phyloP scores from a whole-genome alignment of 2,888 invertebrate species.

The Rosalia funebris region DNA sequence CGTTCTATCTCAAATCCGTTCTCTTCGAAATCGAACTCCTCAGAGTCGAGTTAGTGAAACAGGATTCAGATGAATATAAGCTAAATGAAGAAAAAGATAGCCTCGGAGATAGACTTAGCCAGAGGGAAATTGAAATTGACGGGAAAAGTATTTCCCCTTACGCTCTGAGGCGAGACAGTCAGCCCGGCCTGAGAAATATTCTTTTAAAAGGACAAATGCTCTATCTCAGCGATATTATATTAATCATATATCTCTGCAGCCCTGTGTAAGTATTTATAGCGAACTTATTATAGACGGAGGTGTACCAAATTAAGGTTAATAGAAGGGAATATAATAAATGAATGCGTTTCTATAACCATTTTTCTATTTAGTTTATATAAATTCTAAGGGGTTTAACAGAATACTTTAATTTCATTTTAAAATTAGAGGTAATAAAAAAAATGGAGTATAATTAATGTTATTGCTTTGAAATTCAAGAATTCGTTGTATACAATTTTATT shows the following conservation, averaged over 20 bases:
- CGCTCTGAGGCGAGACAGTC: slow-evolving; percentile 61
- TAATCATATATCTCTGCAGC: slow-evolving; percentile 86
- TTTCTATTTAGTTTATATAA: too few species aligned
- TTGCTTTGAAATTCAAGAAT: too few species aligned
- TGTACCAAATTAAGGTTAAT: background rate
- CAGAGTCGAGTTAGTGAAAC: slow-evolving; percentile 59
- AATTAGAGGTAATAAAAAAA: too few species aligned
- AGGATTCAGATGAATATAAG: slow-evolving; percentile 22
- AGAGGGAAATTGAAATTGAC: slow-evolving; percentile 53
- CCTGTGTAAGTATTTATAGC: slow-evolving; percentile 83
- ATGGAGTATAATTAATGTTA: too few species aligned
- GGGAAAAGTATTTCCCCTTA: slow-evolving; percentile 59
- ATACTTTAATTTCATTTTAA: too few species aligned
- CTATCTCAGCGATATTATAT: slow-evolving; percentile 81
- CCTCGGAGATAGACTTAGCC: slow-evolving; percentile 38
- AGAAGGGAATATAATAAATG: too few species aligned
- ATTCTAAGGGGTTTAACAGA: too few species aligned
- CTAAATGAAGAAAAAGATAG: slow-evolving; percentile 28
- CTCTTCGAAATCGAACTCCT: slow-evolving; percentile 86
- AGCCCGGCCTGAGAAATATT: slow-evolving; percentile 74
- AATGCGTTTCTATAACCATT: too few species aligned
- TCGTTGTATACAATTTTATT: too few species aligned
- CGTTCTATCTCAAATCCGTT: slow-evolving; percentile 82
- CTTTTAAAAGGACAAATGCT: slow-evolving; percentile 88
- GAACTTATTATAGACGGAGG: background rate